phyloP scores from a whole-genome alignment of 2,888 invertebrate genomes.

The Siphonodentalium dalli region DNA sequence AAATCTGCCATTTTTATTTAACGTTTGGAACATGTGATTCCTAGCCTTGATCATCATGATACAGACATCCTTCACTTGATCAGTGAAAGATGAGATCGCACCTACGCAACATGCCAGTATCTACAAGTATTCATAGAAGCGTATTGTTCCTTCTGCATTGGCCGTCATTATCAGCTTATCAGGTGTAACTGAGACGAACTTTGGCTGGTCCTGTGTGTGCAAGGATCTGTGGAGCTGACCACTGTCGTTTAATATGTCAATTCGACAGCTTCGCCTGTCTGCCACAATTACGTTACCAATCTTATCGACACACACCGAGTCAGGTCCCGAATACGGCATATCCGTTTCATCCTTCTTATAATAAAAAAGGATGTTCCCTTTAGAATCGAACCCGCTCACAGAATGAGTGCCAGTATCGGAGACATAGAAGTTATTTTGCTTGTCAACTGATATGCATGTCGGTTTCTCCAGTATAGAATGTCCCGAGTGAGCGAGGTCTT shows the following conservation, averaged over 20 bases:
- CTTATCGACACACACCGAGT: constrained; percentile 44
- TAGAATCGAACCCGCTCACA: constrained; percentile 40
- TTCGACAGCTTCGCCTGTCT: constrained; percentile 46
- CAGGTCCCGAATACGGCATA: constrained; percentile 48
- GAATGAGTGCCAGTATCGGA: constrained; percentile 48
- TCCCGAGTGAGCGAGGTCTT: constrained; percentile 39
- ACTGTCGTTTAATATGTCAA: constrained; percentile 44
- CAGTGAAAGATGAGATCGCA: no score
- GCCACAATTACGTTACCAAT: constrained; percentile 45
- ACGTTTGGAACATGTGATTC: no score
- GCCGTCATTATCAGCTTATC: constrained; percentile 45
- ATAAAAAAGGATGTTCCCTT: constrained; percentile 46
- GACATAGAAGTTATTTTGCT: constrained; percentile 41
- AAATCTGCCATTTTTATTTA: no score
- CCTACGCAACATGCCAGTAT: background rate
- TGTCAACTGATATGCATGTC: constrained; percentile 40
- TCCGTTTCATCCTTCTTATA: constrained; percentile 48
- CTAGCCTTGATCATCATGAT: no score
- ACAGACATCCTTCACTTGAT: no score
- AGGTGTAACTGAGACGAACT: constrained; percentile 44
- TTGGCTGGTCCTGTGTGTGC: constrained; percentile 41
- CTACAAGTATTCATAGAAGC: constrained; percentile 45
- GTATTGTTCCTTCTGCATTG: constrained; percentile 43
- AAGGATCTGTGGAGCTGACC: constrained; percentile 47
- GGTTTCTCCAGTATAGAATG: constrained; percentile 49